Evolutionary conservation across 2,888 invertebrate genomes (phyloP).

Genomic region (Phyllotreta striolata): DNA sequence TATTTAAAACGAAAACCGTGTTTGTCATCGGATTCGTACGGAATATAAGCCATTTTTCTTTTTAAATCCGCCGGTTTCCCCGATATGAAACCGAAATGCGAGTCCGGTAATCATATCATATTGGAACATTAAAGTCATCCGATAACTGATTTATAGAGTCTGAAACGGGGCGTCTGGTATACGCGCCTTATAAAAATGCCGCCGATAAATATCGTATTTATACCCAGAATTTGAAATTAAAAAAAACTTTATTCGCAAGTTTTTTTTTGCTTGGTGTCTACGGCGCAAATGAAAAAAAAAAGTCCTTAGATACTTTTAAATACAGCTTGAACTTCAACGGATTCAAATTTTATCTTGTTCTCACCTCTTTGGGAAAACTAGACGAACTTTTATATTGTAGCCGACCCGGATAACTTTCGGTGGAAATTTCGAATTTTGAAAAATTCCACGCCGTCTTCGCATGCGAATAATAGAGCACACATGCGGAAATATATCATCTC

Average conservation of each 20-base stretch:
- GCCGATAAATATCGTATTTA: conserved; percentile 53
- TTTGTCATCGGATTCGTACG: conserved; percentile 30
- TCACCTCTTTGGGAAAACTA: too few species aligned
- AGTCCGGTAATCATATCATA: conserved; percentile 56
- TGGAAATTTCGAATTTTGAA: too few species aligned
- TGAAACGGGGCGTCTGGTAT: conserved; percentile 46
- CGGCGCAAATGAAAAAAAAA: too few species aligned
- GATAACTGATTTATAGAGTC: conserved; percentile 55
- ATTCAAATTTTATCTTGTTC: too few species aligned
- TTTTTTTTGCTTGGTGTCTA: too few species aligned
- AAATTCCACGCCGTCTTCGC: too few species aligned
- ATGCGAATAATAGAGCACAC: conserved; percentile 22
- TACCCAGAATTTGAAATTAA: conserved; percentile 19
- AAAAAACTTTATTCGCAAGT: too few species aligned
- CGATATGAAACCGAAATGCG: conserved; percentile 44
- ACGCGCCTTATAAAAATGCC: conserved; percentile 56
- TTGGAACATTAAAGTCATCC: conserved; percentile 57
- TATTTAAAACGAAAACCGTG: conserved; percentile 29
- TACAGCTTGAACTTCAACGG: too few species aligned
- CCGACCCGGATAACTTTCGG: too few species aligned
- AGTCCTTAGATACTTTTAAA: too few species aligned
- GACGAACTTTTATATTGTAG: too few species aligned
- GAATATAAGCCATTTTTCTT: conserved; percentile 42
- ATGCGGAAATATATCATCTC: conserved; percentile 52
- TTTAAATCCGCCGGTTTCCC: conserved; percentile 43